Conservation (phyloP, 2,888 invertebrate species). For the Malacosoma neustria region DNA sequence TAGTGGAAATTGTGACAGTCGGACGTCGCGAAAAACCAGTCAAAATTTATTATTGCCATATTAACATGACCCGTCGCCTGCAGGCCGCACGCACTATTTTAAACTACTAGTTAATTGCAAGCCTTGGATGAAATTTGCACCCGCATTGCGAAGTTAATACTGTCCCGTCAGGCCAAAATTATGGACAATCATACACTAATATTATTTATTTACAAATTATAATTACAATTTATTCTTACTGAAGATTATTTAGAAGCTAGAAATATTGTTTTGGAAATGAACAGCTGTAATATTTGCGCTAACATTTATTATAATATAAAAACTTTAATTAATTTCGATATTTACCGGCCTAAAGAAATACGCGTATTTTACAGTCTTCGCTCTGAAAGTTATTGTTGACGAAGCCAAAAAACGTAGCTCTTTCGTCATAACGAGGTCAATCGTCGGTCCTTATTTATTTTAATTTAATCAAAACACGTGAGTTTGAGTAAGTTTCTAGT, state of each 20-base stretch:
- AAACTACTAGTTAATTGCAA: slow-evolving; percentile 64
- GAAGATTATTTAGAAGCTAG: not conserved
- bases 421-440: slow-evolving; percentile 24
- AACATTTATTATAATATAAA: slow-evolving; percentile 1
- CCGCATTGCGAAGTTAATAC: slow-evolving; percentile 63
- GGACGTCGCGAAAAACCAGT: slow-evolving; percentile 43
- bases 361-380: slow-evolving; percentile 26
- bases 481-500: slow-evolving; percentile 42
- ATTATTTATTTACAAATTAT: too few relatives aligned
- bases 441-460: slow-evolving; percentile 34
- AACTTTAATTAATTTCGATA: slow-evolving; percentile 3
- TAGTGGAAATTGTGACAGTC: too few relatives aligned
- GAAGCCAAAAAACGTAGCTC: slow-evolving; percentile 35
- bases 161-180: slow-evolving; percentile 55
- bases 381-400: slow-evolving; percentile 17
- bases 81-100: slow-evolving; percentile 45
- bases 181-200: slow-evolving; percentile 28
- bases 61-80: slow-evolving; percentile 45
- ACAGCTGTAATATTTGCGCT: slow-evolving; percentile 1
- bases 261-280: too few relatives aligned
- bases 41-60: slow-evolving; percentile 67
- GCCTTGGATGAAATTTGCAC: slow-evolving; percentile 59
- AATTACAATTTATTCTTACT: not conserved
- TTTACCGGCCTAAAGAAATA: slow-evolving; percentile 10
- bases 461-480: slow-evolving; percentile 43